Evolutionary conservation across 1,140 invertebrate species (phyloP), one percentile per base, ranked within the genome.

Genomic region (Grapholita molesta): DNA sequence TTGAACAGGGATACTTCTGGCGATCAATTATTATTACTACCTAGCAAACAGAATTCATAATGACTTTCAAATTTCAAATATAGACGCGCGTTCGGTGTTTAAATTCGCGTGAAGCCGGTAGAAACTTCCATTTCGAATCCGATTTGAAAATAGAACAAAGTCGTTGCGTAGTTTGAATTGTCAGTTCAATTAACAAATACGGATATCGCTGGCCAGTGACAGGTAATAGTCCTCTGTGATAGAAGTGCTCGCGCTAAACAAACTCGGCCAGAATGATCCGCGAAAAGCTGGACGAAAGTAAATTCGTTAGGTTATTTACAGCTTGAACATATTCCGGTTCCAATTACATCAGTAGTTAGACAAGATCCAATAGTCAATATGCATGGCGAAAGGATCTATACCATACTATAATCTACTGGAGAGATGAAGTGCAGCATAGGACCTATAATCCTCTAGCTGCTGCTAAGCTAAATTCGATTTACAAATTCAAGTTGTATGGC

Each of bases 141-240:
- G 75, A 81, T 82, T 79, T 74, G 78, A 78, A 82, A 77, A 80
- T 76, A 79, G 76, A 80, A 76, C 70, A 71, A 69, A 65, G 64
- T 71, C 57, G 68, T 73, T 72, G 42, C 81, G 78, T 74, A 78
- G 74, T 80, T 74, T 75, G 77, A 76, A 82, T 79, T 78, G 73
- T 79, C 74, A 76, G 71, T 84, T 85, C 82, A 84, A 86, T 86
- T 85, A 86, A 78, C 80, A 82, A 83, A 80, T 84, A 82, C 70
- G 68, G 82, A 79, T 84, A 75, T 68, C 18, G 70, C 33, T 64
- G 83, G 85, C 61, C 70, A 71, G 52, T 83, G 85, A 87, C 85
- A 86, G 81, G 61, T 75, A 71, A 79, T 80, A 78, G 70, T 70
- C 74, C 71, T 70, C 70, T 69, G 33, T 18, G 53, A 57, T 52